A percentile compares a stretch with the other conserved stretches of the same genome.
Conservation (phyloP, 64 coral and sea anemone genomes). For the Stylophora pistillata region DNA sequence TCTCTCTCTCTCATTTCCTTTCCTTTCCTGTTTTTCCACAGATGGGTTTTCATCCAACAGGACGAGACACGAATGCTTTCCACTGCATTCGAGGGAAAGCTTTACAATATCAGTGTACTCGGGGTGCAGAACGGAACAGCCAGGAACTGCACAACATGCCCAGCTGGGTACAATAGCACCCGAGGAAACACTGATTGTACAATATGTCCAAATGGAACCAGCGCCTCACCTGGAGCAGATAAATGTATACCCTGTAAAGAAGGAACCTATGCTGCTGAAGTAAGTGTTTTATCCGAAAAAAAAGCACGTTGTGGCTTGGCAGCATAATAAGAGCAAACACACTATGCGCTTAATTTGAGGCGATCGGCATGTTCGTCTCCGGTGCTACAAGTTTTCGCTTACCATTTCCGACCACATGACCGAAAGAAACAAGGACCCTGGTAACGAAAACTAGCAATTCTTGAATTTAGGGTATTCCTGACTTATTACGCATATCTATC, state of each 20-base stretch:
- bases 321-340: too few species aligned
- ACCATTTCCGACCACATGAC: too few species aligned
- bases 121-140: constrained; percentile 62
- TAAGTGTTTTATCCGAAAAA: neutral
- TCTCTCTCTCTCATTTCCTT: too few species aligned
- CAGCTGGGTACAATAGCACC: constrained; percentile 40
- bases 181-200: constrained; percentile 59
- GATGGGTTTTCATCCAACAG: constrained; percentile 76
- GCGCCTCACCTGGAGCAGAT: constrained; percentile 35
- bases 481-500: too few species aligned
- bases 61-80: constrained; percentile 72
- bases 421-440: too few species aligned
- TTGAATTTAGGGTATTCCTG: too few species aligned
- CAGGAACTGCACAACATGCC: constrained; percentile 72
- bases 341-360: too few species aligned
- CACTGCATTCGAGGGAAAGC: constrained; percentile 70
- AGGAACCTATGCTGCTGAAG: constrained; percentile 53
- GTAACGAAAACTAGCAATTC: too few species aligned
- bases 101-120: constrained; percentile 68
- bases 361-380: too few species aligned
- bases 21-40: neutral
- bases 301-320: neutral
- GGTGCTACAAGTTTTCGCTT: too few species aligned
- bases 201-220: constrained; percentile 66
- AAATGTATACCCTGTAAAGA: constrained; percentile 39